Conservation (phyloP, 2,888 invertebrate species). For the Catocala sponsa region DNA sequence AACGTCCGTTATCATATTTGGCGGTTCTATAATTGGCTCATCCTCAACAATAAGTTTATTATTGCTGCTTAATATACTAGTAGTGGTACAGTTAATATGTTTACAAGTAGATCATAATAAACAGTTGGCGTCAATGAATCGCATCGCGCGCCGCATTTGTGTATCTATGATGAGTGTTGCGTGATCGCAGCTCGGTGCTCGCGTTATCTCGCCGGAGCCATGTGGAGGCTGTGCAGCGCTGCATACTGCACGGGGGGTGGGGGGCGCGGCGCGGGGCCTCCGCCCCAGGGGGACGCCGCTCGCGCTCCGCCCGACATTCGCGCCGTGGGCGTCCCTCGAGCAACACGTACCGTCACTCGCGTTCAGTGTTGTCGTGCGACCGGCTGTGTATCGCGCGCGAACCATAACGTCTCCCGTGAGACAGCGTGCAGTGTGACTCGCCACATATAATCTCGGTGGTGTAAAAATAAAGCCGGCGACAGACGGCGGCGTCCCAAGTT, state of each 20-base stretch:
- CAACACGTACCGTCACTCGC: conserved; percentile 54
- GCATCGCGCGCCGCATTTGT: conserved; percentile 62
- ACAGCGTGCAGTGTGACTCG: conserved; percentile 74
- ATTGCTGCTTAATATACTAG: conserved; percentile 24
- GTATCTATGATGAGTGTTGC: conserved; percentile 61
- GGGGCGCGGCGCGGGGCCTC: conserved; percentile 50
- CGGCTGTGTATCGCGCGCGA: conserved; percentile 48
- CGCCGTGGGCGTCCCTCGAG: conserved; percentile 66
- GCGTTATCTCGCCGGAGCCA: conserved; percentile 74
- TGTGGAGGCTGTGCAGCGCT: conserved; percentile 80
- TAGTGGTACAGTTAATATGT: conserved; percentile 29
- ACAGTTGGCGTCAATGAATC: conserved; percentile 81
- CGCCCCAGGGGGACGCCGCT: conserved; percentile 55
- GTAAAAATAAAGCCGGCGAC: conserved; percentile 87
- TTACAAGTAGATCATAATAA: conserved; percentile 62
- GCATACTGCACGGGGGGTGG: conserved; percentile 73
- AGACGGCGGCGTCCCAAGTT: conserved; percentile 82
- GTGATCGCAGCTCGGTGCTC: conserved; percentile 61
- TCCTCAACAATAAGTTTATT: conserved; percentile 32
- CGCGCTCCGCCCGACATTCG: conserved; percentile 71
- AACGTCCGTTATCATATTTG: conserved; percentile 32
- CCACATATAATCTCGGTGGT: conserved; percentile 73
- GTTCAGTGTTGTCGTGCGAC: conserved; percentile 48
- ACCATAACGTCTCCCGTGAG: conserved; percentile 66
- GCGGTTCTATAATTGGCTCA: conserved; percentile 24